Evolutionary conservation across 2,888 invertebrate genomes (phyloP).

Genomic region (Drosophila vallismaia): DNA sequence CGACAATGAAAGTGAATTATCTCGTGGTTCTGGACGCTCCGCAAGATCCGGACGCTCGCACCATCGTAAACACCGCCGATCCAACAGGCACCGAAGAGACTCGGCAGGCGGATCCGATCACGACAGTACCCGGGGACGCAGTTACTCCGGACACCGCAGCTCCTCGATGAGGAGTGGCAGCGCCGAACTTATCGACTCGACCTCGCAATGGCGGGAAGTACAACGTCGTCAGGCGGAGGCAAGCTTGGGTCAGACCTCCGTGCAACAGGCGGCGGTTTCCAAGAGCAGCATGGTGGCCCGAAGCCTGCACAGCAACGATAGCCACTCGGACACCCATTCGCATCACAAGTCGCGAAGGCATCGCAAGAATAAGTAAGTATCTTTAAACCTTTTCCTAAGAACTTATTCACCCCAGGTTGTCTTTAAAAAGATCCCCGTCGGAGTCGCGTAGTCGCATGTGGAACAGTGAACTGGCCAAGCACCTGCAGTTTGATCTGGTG

Average conservation of each 20-base stretch:
- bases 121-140: conserved; percentile 86
- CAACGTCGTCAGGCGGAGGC: conserved; percentile 89
- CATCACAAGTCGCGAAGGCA: conserved; percentile 84
- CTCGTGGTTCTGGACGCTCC: conserved; percentile 92
- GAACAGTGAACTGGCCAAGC: conserved; percentile 91
- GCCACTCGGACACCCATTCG: conserved; percentile 86
- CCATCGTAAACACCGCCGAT: conserved; percentile 89
- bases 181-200: conserved; percentile 92
- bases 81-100: conserved; percentile 88
- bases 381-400: background rate
- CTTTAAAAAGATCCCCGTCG: conserved; percentile 86
- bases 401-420: background rate
- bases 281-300: conserved; percentile 85
- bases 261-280: conserved; percentile 89
- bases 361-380: conserved; percentile 86
- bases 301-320: conserved; percentile 84
- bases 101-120: conserved; percentile 88
- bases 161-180: conserved; percentile 83
- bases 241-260: conserved; percentile 84
- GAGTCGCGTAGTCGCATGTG: conserved; percentile 88
- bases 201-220: conserved; percentile 95
- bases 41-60: conserved; percentile 91
- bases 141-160: conserved; percentile 83
- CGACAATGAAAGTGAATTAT: conserved; percentile 95
- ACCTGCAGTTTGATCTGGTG: conserved; percentile 93